Evolutionary conservation across 2,888 invertebrate genomes (phyloP).

Genomic region (Noctua pronuba): DNA sequence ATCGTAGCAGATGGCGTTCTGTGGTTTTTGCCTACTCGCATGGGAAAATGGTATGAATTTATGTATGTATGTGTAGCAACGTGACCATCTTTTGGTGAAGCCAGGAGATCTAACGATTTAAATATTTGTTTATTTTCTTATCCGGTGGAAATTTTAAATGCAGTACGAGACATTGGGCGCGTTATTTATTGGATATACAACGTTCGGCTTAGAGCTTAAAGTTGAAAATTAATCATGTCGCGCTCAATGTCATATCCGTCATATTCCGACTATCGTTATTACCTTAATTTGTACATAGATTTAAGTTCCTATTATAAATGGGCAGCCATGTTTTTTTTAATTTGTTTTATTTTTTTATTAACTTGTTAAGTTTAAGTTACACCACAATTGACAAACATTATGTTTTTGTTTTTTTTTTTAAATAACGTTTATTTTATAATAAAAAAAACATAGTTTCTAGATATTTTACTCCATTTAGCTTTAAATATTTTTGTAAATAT

Average conservation of each 20-base stretch:
- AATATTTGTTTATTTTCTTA: background rate
- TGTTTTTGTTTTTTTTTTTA: slow-evolving; percentile 56
- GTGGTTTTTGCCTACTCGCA: too few relatives aligned
- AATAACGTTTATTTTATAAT: slow-evolving; percentile 46
- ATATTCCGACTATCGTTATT: background rate
- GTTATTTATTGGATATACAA: background rate
- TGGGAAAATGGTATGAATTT: too few relatives aligned
- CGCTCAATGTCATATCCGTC: background rate
- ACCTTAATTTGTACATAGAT: slow-evolving; percentile 60
- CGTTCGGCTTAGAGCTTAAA: background rate
- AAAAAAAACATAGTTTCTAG: slow-evolving; percentile 45
- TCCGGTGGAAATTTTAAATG: background rate
- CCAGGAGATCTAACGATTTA: background rate
- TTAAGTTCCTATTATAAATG: slow-evolving; percentile 71
- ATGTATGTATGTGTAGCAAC: too few relatives aligned
- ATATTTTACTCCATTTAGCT: slow-evolving; percentile 58
- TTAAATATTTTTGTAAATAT: slow-evolving; percentile 66
- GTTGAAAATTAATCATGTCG: background rate
- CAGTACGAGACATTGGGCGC: background rate
- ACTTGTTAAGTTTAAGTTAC: slow-evolving; percentile 70
- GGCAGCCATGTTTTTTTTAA: slow-evolving; percentile 67
- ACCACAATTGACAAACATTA: slow-evolving; percentile 49
- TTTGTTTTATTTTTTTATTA: slow-evolving; percentile 56
- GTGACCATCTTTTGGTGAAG: background rate
- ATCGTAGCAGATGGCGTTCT: too few relatives aligned